These are phyloP conservation scores for Cygnus buccinator DNA, from an alignment of 2,113 vertebrate genomes.

Conservation along the genomic window DNA sequence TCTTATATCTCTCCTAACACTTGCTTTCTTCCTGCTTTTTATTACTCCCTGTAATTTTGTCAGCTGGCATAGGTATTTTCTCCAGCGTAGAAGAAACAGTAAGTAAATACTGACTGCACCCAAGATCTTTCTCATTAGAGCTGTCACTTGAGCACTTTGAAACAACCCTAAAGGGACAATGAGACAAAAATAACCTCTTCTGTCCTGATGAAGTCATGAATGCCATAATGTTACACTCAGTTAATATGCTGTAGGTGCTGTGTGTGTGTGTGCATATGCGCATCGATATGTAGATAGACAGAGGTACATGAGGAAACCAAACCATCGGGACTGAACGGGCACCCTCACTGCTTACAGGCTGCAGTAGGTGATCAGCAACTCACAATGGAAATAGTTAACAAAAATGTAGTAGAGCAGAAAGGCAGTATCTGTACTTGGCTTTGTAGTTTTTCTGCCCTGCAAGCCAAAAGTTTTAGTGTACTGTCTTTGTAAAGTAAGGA, in stretches of 20 bases:
- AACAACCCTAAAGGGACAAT: background rate
- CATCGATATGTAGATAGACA: background rate
- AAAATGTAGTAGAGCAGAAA: background rate
- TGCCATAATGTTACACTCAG: background rate
- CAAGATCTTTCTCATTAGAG: background rate
- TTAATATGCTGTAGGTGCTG: background rate
- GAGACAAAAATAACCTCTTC: background rate
- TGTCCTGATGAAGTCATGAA: background rate
- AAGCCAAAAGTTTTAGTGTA: background rate
- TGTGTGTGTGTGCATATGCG: background rate
- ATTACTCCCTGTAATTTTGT: background rate
- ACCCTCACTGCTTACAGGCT: background rate
- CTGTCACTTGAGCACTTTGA: background rate
- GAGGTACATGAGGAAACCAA: background rate
- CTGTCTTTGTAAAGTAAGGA: background rate
- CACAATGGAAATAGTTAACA: background rate
- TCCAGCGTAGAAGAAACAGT: background rate
- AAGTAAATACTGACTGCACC: background rate
- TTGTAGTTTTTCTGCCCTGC: background rate
- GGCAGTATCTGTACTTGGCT: background rate
- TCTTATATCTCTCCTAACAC: background rate
- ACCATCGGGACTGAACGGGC: background rate
- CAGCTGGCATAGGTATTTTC: background rate
- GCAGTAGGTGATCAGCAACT: background rate
- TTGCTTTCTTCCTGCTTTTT: background rate